phyloP scores from a whole-genome alignment of 2,888 invertebrate species.

The Tinea trinotella region DNA sequence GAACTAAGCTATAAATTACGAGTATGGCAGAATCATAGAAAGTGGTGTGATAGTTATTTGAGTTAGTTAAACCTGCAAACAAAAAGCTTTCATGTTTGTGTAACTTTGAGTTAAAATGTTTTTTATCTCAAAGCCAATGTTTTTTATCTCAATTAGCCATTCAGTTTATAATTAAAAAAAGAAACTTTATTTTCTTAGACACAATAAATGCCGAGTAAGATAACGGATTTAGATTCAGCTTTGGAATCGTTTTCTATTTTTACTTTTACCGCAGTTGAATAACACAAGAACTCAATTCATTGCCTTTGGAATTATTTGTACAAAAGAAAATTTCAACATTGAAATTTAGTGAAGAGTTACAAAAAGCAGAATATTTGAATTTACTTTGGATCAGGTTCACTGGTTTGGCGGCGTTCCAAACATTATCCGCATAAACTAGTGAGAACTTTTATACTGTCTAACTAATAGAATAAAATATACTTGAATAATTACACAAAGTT shows the following conservation, averaged over 20 bases:
- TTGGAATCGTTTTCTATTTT: background rate
- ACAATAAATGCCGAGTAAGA: background rate
- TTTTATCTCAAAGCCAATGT: too few species aligned
- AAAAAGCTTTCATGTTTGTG: too few species aligned
- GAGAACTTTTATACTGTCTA: conserved; percentile 6
- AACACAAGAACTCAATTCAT: background rate
- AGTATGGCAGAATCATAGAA: too few species aligned
- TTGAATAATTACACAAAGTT: background rate
- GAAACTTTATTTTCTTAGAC: background rate
- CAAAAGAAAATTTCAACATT: background rate
- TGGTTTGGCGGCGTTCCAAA: conserved; percentile 8
- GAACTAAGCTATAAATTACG: too few species aligned
- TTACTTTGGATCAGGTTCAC: conserved; percentile 7
- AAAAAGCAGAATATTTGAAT: conserved; percentile 8
- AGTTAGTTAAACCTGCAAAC: too few species aligned
- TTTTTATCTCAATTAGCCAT: too few species aligned
- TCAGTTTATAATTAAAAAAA: background rate
- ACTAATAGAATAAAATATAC: background rate
- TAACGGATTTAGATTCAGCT: background rate
- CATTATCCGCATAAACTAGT: conserved; percentile 7
- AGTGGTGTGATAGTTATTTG: too few species aligned
- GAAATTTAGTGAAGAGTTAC: background rate
- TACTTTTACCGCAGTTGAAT: background rate
- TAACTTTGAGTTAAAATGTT: too few species aligned
- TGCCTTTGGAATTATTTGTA: background rate